Conservation (phyloP, 2,888 invertebrate species). For the Boloria euphrosyne region DNA sequence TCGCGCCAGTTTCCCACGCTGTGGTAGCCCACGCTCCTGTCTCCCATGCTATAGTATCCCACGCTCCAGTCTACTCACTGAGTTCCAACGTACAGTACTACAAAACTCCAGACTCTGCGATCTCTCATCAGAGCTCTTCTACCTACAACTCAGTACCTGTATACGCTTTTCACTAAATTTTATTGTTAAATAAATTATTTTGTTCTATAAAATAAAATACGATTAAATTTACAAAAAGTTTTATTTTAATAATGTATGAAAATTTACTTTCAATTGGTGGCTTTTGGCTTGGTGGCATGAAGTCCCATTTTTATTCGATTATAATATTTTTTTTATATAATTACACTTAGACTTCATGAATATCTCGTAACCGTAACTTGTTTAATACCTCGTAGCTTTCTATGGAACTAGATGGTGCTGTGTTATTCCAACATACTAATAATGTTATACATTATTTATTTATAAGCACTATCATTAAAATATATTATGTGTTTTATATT, state of each 20-base stretch:
- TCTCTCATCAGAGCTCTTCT: constrained; percentile 77
- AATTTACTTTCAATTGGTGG: too few relatives aligned
- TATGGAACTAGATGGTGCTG: too few relatives aligned
- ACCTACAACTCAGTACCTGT: constrained; percentile 57
- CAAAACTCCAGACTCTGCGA: constrained; percentile 65
- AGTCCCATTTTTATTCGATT: too few relatives aligned
- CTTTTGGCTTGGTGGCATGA: too few relatives aligned
- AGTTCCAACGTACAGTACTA: constrained; percentile 31
- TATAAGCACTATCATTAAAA: too few relatives aligned
- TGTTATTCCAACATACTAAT: too few relatives aligned
- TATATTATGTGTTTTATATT: too few relatives aligned
- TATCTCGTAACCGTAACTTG: too few relatives aligned
- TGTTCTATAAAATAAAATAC: neutral
- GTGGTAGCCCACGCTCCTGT: constrained; percentile 38
- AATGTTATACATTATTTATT: too few relatives aligned
- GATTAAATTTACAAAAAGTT: neutral
- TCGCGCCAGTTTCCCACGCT: constrained; percentile 41
- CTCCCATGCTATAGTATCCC: constrained; percentile 39
- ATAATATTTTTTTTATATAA: too few relatives aligned
- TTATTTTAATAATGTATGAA: neutral
- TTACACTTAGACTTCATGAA: too few relatives aligned
- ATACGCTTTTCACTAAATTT: constrained; percentile 8
- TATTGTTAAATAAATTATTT: constrained; percentile 11
- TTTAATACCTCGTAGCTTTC: too few relatives aligned
- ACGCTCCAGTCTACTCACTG: constrained; percentile 43